phyloP scores from a whole-genome alignment of 2,888 invertebrate genomes.

The Lissonota sp. region DNA sequence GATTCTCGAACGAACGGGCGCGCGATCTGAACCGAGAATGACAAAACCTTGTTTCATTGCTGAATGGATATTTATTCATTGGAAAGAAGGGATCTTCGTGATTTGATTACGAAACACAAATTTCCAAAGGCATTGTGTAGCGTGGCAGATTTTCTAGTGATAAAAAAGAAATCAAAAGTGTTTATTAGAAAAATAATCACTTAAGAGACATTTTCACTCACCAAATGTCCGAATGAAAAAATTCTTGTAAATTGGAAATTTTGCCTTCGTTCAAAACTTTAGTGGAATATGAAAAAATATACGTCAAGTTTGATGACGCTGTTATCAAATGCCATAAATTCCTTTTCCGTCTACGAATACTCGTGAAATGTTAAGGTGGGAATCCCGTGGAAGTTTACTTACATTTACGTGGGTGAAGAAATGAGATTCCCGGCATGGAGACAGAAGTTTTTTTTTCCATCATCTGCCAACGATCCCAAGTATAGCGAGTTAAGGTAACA shows the following conservation, averaged over 20 bases:
- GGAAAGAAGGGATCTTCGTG: slow-evolving; percentile 56
- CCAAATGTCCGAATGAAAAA: too few species aligned
- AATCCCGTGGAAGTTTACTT: slow-evolving; percentile 12
- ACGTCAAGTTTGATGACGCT: too few species aligned
- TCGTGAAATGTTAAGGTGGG: slow-evolving; percentile 14
- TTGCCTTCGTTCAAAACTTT: too few species aligned
- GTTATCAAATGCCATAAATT: too few species aligned
- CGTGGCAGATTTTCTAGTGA: too few species aligned
- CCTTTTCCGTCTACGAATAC: slow-evolving; percentile 9
- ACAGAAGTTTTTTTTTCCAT: slow-evolving; percentile 2
- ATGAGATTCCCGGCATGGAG: slow-evolving; percentile 34
- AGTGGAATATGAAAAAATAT: too few species aligned
- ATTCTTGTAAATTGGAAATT: too few species aligned
- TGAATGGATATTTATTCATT: slow-evolving; percentile 68
- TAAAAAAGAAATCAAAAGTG: too few species aligned
- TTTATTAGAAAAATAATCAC: too few species aligned
- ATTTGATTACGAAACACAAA: slow-evolving; percentile 60
- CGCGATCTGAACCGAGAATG: slow-evolving; percentile 45
- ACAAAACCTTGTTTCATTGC: slow-evolving; percentile 65
- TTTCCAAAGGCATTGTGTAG: too few species aligned
- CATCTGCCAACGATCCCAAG: background rate
- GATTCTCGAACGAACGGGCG: slow-evolving; percentile 65
- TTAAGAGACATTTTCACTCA: too few species aligned
- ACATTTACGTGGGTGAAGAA: slow-evolving; percentile 46
- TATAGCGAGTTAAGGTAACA: slow-evolving; percentile 3